Base-by-base conservation (phyloP, 2,113 vertebrate genomes). In the Ptilorrhoa leucosticta region DNA sequence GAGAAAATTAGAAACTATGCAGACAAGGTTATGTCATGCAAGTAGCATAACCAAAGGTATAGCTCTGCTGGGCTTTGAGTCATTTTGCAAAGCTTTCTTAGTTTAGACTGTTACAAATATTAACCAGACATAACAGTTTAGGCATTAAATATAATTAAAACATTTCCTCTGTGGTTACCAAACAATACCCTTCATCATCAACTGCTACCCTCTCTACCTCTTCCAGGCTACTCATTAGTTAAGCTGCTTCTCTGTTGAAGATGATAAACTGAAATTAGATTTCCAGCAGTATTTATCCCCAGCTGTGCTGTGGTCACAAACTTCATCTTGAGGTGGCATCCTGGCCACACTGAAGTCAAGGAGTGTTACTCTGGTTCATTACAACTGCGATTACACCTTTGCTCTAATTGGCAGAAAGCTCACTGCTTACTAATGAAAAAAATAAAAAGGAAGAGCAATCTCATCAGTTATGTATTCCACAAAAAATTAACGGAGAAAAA, bases 141-240 rank as follows among this genome's bases (percentile, higher is more conserved):
- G 66, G 78, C 51, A 91, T 89, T 80, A 95, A 84, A 69, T 68
- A 47, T 53, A 95, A 90, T 83, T 91, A 88, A 81, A 81, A 63
- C 14, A 6, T 51, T 73, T 83, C 71, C 60, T 86, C 50, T 73
- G 47, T 15, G 47, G 71, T 70, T 86, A 80, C 42, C 54, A 90
- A 94, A 92, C n/a, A 80, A 44, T n/a, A 79, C 15, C 56, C 27
- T 73, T 69, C 85, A 71, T 44, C 39, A 35, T 51, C 77, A 78
- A 40, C 39, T 73, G 39, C 58, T 79, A 89, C 39, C 23, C 47
- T 81, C 71, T 60, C 63, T 44, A 83, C 42, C 24, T 58, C 73
- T 64, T 91, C 33, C 75, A 86, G 77, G 66, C 31, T 86, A 37
- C 44, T 85, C 24, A 58, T 83, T 83, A 93, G 56, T 75, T 80